Evolutionary conservation across 1,140 invertebrate genomes (phyloP), one percentile per base, ranked within the genome.

Genomic region (Myzus persicae): DNA sequence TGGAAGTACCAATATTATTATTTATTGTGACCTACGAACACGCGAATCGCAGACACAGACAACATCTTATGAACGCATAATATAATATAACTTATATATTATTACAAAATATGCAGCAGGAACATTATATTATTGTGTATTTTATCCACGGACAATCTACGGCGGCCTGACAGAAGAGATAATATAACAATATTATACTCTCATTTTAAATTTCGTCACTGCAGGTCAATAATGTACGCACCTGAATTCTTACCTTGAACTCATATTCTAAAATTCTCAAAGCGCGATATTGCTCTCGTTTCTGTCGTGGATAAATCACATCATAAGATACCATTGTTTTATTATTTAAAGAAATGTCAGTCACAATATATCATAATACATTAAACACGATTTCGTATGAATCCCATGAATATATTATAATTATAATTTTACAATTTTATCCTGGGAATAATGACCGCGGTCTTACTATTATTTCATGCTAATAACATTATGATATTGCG

Each of bases 191-290:
- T 46, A 46, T 46, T n/a, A n/a, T 76, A n/a, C 14, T 76, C 59
- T 76, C 59, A 7, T 42, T 42, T 87, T 44, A 31, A n/a, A 87
- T 87, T 87, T 46, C 84, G 18, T 46, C 84, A 46, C 81, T 14
- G 81, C n/a, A 26, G 42, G 36, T 31, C 26, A 40, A n/a, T n/a
- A 87, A n/a, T n/a, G 26, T n/a, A 46, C 84, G 44, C 40, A 20
- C 84, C 84, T n/a, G 31, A 87, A 87, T 87, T 87, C 42, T 46
- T 87, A 46, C 84, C 84, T 87, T 87, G 84, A 87, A 87, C 84
- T 87, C 84, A 4, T 44, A 46, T 87, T 87, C 31, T 46, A 20
- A n/a, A 87, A 87, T 87, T 44, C 42, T 46, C 44, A n/a, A n/a
- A 26, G 40, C 84, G 42, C n/a, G 84, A 87, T 87, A n/a, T 87